Evolutionary conservation across 2,888 invertebrate genomes (phyloP), one percentile per base, ranked within the genome.

Genomic region (Lysandra bellargus): DNA sequence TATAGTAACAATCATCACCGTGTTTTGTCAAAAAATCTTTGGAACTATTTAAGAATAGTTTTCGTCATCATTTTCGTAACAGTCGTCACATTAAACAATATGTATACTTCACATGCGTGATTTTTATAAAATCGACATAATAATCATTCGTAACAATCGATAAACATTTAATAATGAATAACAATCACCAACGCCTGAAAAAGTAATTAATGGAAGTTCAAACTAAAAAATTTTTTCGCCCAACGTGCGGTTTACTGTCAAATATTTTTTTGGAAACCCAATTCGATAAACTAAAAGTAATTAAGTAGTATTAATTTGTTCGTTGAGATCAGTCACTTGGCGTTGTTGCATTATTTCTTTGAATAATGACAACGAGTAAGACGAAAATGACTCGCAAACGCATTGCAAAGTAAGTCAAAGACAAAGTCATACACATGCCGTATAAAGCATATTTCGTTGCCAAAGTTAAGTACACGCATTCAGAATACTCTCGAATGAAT

Each of bases 91-190:
- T 64, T 30, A 64, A 64, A 64, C 30, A 30, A 30, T 64, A 64
- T 30, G 64, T 64, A 64, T 30, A 64, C 64, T 33, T 69, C 5
- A 30, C 23, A 33, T 69, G 33, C 69, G 6, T 37, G 69, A 33
- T 69, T 69, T 69, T 33, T 37, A 69, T 76, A 76, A 76, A 76
- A 49, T 76, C 53, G 76, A 23, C 57, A 76, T 75, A 14, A 69
- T 69, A 33, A 75, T 57, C 14, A 57, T 75, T 75, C 53, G 23
- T 76, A 76, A 76, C 76, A 76, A 14, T 30, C 53, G 53, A 76
- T 75, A 75, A 75, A 75, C n/a, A 75, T 76, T 76, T 76, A 33
- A 53, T 57, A 76, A 76, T 76, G 76, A 76, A 76, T 57, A 76
- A 76, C 76, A 76, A 76, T 53, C 53, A 76, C 30, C 75, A 75